A percentile compares a stretch with the other conserved stretches of the same genome.
phyloP scores from a whole-genome alignment of 2,888 invertebrate genomes.

The Drosophila maculinotata region DNA sequence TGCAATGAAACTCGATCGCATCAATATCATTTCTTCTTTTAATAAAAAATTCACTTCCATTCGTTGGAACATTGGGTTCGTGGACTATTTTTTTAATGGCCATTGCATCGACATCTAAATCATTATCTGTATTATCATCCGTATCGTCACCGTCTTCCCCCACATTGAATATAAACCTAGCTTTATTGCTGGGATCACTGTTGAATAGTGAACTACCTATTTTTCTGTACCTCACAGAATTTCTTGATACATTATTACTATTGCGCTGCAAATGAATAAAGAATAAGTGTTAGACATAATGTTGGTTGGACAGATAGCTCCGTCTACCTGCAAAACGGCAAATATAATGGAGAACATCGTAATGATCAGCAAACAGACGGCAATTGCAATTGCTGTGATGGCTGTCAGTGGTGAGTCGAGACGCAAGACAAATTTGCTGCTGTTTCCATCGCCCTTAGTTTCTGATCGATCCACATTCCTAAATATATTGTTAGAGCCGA shows the following conservation, averaged over 20 bases:
- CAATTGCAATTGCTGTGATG: slow-evolving; percentile 89
- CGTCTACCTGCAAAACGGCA: slow-evolving; percentile 89
- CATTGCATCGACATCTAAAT: slow-evolving; percentile 24
- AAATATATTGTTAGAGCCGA: slow-evolving; percentile 51
- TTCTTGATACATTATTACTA: slow-evolving; percentile 76
- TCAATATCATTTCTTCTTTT: slow-evolving; percentile 77
- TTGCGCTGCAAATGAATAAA: slow-evolving; percentile 71
- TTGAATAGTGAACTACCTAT: too few relatives aligned
- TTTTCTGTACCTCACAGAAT: slow-evolving; percentile 83
- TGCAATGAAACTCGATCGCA: slow-evolving; percentile 73
- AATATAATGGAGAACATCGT: slow-evolving; percentile 90
- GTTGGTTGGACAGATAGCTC: not conserved
- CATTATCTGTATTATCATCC: slow-evolving; percentile 64
- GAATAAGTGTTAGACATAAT: not conserved
- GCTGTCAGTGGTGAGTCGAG: slow-evolving; percentile 87
- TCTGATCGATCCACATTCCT: slow-evolving; percentile 27
- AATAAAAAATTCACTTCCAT: slow-evolving; percentile 71
- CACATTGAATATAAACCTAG: slow-evolving; percentile 69
- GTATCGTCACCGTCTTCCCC: slow-evolving; percentile 68
- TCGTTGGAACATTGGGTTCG: slow-evolving; percentile 56
- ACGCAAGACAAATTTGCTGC: slow-evolving; percentile 78
- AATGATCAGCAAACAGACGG: slow-evolving; percentile 89
- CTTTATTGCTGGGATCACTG: slow-evolving; percentile 70
- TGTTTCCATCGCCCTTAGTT: slow-evolving; percentile 38
- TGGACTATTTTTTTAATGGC: slow-evolving; percentile 48